Percentiles rank a stretch among this genome's conserved stretches.
Evolutionary conservation across 1,140 invertebrate genomes (phyloP).

Genomic region (Zaprionus vittiger): DNA sequence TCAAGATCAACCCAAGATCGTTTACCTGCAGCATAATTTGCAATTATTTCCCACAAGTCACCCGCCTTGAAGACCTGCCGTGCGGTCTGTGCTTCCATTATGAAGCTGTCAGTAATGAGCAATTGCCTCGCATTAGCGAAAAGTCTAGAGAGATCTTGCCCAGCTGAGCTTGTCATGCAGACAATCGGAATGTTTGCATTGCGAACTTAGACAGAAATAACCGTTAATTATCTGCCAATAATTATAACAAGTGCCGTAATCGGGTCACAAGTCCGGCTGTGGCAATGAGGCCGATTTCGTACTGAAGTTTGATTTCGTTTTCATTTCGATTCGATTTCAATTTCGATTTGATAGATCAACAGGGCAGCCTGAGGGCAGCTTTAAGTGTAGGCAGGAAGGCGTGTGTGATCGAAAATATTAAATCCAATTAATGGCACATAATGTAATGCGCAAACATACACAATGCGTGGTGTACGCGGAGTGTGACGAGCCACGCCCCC

Average conservation of each 20-base stretch:
- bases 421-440: slow-evolving; percentile 77
- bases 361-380: slow-evolving; percentile 35
- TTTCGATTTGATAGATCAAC: slow-evolving; percentile 40
- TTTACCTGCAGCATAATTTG: slow-evolving; percentile 18
- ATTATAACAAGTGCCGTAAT: slow-evolving; percentile 64
- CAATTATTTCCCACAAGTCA: slow-evolving; percentile 6
- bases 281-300: slow-evolving; percentile 36
- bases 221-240: slow-evolving; percentile 72
- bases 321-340: slow-evolving; percentile 26
- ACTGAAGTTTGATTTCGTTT: slow-evolving; percentile 17
- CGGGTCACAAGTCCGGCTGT: slow-evolving; percentile 14
- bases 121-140: slow-evolving; percentile 12
- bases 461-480: slow-evolving; percentile 8
- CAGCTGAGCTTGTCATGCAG: background rate
- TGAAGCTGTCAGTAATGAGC: slow-evolving; percentile 14
- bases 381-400: background rate
- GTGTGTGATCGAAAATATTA: slow-evolving; percentile 63
- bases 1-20: slow-evolving; percentile 23
- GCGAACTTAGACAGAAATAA: slow-evolving; percentile 52
- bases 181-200: slow-evolving; percentile 18
- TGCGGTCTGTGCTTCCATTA: slow-evolving; percentile 4
- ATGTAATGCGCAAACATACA: slow-evolving; percentile 53
- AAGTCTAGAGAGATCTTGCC: background rate
- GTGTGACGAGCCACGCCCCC: slow-evolving; percentile 55
- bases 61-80: slow-evolving; percentile 6